Evolutionary conservation across 2,113 vertebrate genomes (phyloP).

Genomic region (Leuciscus idus): DNA sequence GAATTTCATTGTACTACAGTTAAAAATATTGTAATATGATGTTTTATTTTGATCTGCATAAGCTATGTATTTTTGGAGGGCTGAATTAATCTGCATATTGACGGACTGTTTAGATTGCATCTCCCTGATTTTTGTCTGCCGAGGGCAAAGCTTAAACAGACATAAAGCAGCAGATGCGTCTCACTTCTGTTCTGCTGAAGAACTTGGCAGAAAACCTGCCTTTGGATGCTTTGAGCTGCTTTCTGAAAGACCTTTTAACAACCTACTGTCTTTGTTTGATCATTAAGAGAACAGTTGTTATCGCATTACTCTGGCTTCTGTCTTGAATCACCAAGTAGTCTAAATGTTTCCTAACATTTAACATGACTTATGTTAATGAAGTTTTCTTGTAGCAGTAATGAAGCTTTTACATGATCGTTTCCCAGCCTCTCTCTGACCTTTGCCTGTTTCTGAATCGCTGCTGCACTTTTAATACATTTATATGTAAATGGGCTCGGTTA

Average conservation of each 20-base stretch:
- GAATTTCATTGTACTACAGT: too few relatives aligned
- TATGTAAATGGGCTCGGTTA: neutral
- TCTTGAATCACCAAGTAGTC: neutral
- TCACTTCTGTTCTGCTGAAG: neutral
- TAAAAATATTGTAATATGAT: too few relatives aligned
- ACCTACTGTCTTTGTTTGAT: neutral
- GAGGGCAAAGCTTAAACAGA: neutral
- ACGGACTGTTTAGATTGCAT: neutral
- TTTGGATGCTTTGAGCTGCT: neutral
- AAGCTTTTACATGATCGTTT: neutral
- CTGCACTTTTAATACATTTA: neutral
- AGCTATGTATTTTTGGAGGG: too few relatives aligned
- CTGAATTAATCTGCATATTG: neutral
- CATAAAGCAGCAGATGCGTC: neutral
- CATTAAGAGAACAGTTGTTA: constrained; percentile 9
- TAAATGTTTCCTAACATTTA: neutral
- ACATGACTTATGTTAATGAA: neutral
- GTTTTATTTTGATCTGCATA: too few relatives aligned
- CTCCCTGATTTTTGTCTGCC: neutral
- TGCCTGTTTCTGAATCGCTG: neutral
- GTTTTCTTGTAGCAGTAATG: neutral
- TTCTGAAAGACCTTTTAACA: neutral
- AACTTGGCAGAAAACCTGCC: neutral
- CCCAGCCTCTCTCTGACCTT: neutral
- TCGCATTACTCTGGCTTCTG: neutral